Percentiles rank a stretch among this genome's conserved stretches.
These are phyloP conservation scores for Bubo scandiacus DNA, from an alignment of 2,113 vertebrate species.

Conservation along the genomic window DNA sequence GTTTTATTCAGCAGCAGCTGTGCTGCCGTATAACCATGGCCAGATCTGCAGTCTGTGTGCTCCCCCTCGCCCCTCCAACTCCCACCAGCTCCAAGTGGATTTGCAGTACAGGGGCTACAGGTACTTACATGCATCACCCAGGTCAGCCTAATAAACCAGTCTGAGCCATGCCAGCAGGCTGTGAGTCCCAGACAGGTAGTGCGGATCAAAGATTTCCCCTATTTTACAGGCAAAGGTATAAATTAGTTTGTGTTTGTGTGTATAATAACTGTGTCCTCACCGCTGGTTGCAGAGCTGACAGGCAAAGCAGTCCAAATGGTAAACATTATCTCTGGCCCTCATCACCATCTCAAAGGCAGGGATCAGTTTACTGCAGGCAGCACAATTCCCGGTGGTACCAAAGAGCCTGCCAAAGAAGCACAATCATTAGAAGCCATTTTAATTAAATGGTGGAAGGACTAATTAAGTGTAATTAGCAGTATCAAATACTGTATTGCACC, in stretches of 20 bases:
- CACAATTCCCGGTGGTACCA: constrained; percentile 98
- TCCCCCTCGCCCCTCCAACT: not conserved
- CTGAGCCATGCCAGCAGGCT: not conserved
- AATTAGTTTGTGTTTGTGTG: not conserved
- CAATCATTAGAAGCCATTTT: constrained; percentile 73
- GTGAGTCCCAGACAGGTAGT: not conserved
- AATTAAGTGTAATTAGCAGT: constrained; percentile 77
- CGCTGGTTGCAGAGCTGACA: constrained; percentile 99
- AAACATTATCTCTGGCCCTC: constrained; percentile 99
- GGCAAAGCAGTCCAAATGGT: constrained; percentile 99
- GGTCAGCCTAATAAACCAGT: not conserved
- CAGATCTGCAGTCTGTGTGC: not conserved
- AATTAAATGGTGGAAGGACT: constrained; percentile 74
- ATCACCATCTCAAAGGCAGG: constrained; percentile 99
- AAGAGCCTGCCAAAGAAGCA: constrained; percentile 91
- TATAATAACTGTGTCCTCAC: constrained; percentile 78
- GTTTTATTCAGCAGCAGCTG: constrained; percentile 44
- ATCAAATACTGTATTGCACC: constrained; percentile 76
- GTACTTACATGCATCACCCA: not conserved
- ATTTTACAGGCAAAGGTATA: not conserved
- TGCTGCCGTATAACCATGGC: not conserved
- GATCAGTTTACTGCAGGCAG: constrained; percentile 99
- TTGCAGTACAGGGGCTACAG: not conserved
- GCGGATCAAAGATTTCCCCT: not conserved
- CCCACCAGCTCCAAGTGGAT: constrained; percentile 9